Percentiles rank a stretch among this genome's conserved stretches.
Evolutionary conservation across 2,113 vertebrate genomes (phyloP).

Genomic region (Elaphurus davidianus): DNA sequence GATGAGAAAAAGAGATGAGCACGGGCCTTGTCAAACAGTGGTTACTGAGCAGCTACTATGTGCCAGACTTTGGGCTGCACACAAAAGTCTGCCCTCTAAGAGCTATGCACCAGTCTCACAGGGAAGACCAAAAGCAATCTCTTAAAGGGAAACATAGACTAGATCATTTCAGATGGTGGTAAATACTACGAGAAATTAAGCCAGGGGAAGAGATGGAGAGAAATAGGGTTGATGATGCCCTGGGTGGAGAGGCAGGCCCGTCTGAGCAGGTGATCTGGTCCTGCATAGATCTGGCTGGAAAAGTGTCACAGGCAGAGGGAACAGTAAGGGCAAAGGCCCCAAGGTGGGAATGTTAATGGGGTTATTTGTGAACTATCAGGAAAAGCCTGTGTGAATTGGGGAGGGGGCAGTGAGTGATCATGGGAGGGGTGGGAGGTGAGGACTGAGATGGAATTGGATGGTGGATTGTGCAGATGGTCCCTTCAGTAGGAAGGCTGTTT

Average conservation of each 20-base stretch:
- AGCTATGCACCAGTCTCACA: background rate
- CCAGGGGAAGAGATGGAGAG: background rate
- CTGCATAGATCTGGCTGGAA: slow-evolving; percentile 67
- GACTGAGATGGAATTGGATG: background rate
- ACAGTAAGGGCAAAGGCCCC: slow-evolving; percentile 79
- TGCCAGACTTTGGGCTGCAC: background rate
- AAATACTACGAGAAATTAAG: background rate
- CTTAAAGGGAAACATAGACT: background rate
- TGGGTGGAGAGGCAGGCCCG: slow-evolving; percentile 72
- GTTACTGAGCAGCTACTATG: background rate
- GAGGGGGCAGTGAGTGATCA: background rate
- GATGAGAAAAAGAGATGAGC: background rate
- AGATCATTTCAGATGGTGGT: background rate
- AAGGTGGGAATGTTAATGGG: background rate
- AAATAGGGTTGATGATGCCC: background rate
- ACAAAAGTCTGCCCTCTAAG: background rate
- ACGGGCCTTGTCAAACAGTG: background rate
- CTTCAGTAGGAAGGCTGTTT: fast-evolving
- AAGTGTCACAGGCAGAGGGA: slow-evolving; percentile 80
- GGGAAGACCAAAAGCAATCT: background rate
- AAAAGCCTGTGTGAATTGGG: background rate
- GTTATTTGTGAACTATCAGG: background rate
- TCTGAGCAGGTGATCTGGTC: background rate
- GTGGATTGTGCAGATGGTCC: fast-evolving
- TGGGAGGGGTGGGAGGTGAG: background rate